Conservation (phyloP, 2,797 vertebrate species). For the Myripristis murdjan region DNA sequence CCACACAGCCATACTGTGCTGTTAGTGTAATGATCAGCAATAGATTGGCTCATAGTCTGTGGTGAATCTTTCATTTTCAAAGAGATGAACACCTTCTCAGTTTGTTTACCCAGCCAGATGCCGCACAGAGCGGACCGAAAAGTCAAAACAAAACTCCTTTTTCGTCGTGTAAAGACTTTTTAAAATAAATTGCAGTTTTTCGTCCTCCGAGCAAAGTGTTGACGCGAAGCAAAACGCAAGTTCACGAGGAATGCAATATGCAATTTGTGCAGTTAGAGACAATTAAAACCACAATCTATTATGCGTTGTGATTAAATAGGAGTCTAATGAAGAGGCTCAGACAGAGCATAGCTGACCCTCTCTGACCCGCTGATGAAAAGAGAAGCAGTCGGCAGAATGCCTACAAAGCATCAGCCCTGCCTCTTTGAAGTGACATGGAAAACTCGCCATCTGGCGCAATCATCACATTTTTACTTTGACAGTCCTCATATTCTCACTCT, state of each 20-base stretch:
- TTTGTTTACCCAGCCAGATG: conserved; percentile 62
- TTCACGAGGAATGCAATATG: conserved; percentile 61
- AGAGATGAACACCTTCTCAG: conserved; percentile 8
- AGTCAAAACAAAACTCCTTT: conserved; percentile 36
- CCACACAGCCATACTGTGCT: conserved; percentile 27
- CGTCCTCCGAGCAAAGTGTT: conserved; percentile 54
- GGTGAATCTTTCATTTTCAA: conserved; percentile 4
- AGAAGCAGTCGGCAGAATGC: conserved; percentile 71
- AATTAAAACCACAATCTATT: conserved; percentile 67
- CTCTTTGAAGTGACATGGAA: conserved; percentile 77
- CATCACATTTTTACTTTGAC: conserved; percentile 73
- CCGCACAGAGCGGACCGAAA: conserved; percentile 13
- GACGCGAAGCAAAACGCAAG: conserved; percentile 48
- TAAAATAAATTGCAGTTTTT: conserved; percentile 55
- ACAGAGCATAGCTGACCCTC: conserved; percentile 64
- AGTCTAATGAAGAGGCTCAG: conserved; percentile 78
- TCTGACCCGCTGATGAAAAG: conserved; percentile 75
- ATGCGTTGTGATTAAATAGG: conserved; percentile 52
- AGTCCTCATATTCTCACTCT: conserved; percentile 61
- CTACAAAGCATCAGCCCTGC: conserved; percentile 73
- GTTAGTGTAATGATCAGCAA: conserved; percentile 45
- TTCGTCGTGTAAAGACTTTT: conserved; percentile 49
- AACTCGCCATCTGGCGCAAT: conserved; percentile 76
- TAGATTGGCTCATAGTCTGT: conserved; percentile 32
- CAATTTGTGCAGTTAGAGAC: conserved; percentile 61